phyloP scores from a whole-genome alignment of 2,797 vertebrate genomes.

The Eulemur mongoz region DNA sequence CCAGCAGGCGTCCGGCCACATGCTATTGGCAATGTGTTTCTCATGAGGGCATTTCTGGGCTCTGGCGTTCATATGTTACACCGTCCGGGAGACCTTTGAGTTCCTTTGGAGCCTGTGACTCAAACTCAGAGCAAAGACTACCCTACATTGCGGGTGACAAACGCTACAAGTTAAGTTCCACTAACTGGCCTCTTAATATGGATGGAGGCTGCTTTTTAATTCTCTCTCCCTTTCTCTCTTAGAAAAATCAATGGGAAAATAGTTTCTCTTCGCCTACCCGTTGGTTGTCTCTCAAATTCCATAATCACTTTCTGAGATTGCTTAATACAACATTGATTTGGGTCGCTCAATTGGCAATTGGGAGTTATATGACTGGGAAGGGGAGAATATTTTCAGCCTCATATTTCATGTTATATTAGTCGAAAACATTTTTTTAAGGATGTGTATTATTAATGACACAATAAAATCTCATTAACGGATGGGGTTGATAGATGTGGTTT shows the following conservation, averaged over 20 bases:
- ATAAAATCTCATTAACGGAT: conserved; percentile 73
- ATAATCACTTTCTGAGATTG: conserved; percentile 55
- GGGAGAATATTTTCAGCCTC: conserved; percentile 40
- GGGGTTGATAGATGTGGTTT: conserved; percentile 79
- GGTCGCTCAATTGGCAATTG: conserved; percentile 42
- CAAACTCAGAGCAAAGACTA: neutral
- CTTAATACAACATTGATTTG: conserved; percentile 57
- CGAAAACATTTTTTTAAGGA: conserved; percentile 65
- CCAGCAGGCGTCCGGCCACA: conserved; percentile 50
- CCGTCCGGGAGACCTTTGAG: neutral
- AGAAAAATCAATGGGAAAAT: conserved; percentile 45
- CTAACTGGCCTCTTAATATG: neutral
- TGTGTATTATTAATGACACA: conserved; percentile 81
- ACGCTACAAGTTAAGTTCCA: neutral
- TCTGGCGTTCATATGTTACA: neutral
- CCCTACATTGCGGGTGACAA: neutral
- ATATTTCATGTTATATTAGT: conserved; percentile 53
- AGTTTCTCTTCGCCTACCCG: neutral
- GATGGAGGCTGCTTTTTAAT: neutral
- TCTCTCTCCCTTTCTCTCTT: neutral
- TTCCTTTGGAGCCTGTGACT: neutral
- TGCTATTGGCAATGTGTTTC: conserved; percentile 77
- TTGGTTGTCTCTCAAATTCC: conserved; percentile 55
- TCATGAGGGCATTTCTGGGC: conserved; percentile 75
- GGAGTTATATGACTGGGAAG: conserved; percentile 51